phyloP scores from a whole-genome alignment of 2,113 vertebrate genomes.

The Oreotragus oreotragus region DNA sequence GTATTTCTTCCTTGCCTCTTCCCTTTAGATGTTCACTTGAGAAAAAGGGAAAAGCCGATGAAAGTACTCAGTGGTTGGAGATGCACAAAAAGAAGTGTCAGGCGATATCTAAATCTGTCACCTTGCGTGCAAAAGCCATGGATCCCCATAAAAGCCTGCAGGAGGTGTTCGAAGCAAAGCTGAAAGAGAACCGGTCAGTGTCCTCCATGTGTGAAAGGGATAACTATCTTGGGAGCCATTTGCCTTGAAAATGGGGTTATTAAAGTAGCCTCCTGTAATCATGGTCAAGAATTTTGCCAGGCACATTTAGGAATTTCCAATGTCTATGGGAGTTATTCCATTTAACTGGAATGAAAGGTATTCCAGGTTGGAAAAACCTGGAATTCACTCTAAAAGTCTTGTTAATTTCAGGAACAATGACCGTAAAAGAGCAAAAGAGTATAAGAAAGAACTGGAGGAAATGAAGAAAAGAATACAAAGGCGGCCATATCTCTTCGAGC shows the following conservation, averaged over 20 bases:
- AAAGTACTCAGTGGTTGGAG: slow-evolving; percentile 85
- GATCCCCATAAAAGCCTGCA: slow-evolving; percentile 91
- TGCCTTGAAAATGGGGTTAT: not conserved
- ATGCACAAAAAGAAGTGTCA: slow-evolving; percentile 85
- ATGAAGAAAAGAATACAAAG: slow-evolving; percentile 89
- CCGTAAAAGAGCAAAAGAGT: slow-evolving; percentile 87
- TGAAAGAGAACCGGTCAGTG: slow-evolving; percentile 87
- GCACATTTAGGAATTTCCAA: not conserved
- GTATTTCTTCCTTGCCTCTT: not conserved
- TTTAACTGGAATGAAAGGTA: not conserved
- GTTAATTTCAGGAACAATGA: slow-evolving; percentile 86
- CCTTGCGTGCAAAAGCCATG: slow-evolving; percentile 88
- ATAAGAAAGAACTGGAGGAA: slow-evolving; percentile 89
- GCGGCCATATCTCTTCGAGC: slow-evolving; percentile 93
- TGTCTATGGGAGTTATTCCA: not conserved
- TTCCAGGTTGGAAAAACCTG: not conserved
- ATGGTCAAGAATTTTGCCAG: not conserved
- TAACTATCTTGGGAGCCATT: not conserved
- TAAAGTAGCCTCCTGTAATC: not conserved
- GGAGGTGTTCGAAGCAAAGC: slow-evolving; percentile 86
- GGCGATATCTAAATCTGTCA: slow-evolving; percentile 84
- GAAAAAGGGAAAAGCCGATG: slow-evolving; percentile 81
- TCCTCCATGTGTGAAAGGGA: not conserved
- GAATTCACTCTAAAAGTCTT: slow-evolving; percentile 39
- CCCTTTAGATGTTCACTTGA: slow-evolving; percentile 86